Evolutionary conservation across 2,113 vertebrate genomes (phyloP).

Genomic region (Acrocephalus arundinaceus): DNA sequence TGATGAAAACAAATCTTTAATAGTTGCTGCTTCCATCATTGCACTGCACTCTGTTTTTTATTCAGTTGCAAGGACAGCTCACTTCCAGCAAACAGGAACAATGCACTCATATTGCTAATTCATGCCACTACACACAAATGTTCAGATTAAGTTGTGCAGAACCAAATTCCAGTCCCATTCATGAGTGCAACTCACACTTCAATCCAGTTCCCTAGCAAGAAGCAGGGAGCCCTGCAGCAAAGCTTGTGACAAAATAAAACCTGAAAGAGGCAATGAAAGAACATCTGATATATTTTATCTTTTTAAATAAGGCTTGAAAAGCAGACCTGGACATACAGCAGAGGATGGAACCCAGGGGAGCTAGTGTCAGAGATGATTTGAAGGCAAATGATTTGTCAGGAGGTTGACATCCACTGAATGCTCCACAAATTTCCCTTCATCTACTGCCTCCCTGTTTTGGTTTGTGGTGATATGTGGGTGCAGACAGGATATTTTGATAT

Average conservation of each 20-base stretch:
- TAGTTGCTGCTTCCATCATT: constrained; percentile 36
- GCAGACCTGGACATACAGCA: background rate
- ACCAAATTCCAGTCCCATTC: constrained; percentile 56
- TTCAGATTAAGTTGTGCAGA: constrained; percentile 45
- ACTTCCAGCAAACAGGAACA: constrained; percentile 50
- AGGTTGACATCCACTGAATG: background rate
- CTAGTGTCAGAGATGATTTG: background rate
- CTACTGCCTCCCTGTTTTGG: background rate
- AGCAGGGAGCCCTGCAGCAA: background rate
- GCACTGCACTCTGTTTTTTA: constrained; percentile 26
- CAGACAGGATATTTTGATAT: constrained; percentile 5
- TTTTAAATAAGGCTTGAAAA: background rate
- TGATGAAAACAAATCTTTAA: constrained; percentile 47
- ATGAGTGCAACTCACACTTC: background rate
- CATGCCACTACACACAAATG: constrained; percentile 40
- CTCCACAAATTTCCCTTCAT: background rate
- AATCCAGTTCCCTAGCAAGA: background rate
- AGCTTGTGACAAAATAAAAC: background rate
- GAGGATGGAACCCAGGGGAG: background rate
- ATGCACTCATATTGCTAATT: constrained; percentile 56
- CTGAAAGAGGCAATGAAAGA: background rate
- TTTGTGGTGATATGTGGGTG: background rate
- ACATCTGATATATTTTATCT: background rate
- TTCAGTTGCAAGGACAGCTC: constrained; percentile 59
- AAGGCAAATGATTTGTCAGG: background rate